A percentile compares a stretch with the other conserved stretches of the same genome.
These are phyloP conservation scores for Hemichromis elongatus DNA, from an alignment of 2,113 vertebrate species.

Conservation along the genomic window DNA sequence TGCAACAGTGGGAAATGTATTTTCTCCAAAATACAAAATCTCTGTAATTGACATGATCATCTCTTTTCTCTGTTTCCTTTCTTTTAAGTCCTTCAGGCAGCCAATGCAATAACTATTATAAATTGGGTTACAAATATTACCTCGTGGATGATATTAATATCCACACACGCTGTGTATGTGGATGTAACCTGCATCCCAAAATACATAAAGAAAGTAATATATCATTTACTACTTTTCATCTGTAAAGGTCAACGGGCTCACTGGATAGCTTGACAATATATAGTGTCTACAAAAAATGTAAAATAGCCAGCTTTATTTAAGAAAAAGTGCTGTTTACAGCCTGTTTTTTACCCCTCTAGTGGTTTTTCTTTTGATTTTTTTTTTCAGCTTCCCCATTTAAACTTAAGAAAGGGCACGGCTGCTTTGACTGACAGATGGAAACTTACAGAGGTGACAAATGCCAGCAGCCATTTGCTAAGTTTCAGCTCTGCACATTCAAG, in stretches of 20 bases:
- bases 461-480: background rate
- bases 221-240: background rate
- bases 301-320: background rate
- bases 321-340: background rate
- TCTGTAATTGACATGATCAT: background rate
- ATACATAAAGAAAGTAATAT: background rate
- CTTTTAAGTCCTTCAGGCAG: background rate
- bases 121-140: background rate
- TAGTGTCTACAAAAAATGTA: background rate
- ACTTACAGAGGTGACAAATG: background rate
- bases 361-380: background rate
- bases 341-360: background rate
- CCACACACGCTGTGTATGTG: background rate
- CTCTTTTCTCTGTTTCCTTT: background rate
- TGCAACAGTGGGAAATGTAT: background rate
- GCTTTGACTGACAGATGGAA: background rate
- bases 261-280: too few relatives aligned
- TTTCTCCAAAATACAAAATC: background rate
- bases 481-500: background rate
- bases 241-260: background rate
- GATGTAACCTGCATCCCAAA: background rate
- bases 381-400: background rate
- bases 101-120: background rate
- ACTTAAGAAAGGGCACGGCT: background rate
- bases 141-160: background rate